phyloP scores from a whole-genome alignment of 2,113 vertebrate species.

The Nycticryphes semicollaris region DNA sequence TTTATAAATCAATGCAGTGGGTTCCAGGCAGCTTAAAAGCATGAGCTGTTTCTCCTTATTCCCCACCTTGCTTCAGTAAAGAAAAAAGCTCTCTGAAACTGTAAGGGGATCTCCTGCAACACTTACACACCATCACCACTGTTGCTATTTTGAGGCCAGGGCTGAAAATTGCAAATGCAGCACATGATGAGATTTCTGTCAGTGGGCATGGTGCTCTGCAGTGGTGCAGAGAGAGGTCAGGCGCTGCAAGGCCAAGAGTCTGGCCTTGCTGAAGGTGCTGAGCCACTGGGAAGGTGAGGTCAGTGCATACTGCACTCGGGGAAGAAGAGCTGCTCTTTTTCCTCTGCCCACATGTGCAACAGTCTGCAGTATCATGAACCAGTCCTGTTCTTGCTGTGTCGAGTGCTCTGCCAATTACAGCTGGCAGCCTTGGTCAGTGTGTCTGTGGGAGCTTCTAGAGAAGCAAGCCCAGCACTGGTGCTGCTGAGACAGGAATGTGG shows the following conservation, averaged over 20 bases:
- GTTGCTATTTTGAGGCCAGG: not conserved
- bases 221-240: not conserved
- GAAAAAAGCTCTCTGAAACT: not conserved
- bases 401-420: not conserved
- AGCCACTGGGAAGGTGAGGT: not conserved
- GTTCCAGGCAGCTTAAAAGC: not conserved
- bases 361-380: not conserved
- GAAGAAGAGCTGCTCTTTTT: not conserved
- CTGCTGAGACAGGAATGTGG: not conserved
- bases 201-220: not conserved
- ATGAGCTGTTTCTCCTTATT: not conserved
- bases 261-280: not conserved
- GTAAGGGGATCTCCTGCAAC: not conserved
- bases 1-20: not conserved
- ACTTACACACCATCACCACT: fast-evolving
- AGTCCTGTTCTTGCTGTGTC: not conserved
- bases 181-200: not conserved
- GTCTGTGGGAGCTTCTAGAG: not conserved
- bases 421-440: not conserved
- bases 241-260: not conserved
- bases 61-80: not conserved
- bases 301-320: not conserved
- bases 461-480: not conserved
- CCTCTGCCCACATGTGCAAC: not conserved
- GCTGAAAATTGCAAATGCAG: not conserved